Evolutionary conservation across 2,888 invertebrate genomes (phyloP).

Genomic region (Barypeithes pellucidus): DNA sequence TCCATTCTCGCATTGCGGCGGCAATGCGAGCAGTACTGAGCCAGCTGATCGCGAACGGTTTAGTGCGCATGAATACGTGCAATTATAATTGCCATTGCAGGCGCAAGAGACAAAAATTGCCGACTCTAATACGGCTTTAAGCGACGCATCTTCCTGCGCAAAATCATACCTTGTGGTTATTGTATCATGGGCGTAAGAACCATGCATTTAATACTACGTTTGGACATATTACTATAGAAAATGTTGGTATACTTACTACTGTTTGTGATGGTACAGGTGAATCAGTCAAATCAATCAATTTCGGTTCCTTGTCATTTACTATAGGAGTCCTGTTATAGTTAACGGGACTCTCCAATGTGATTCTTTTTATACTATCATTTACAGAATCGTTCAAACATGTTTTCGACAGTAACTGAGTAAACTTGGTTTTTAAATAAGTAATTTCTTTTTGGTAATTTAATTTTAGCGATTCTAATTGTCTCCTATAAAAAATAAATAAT

Average conservation of each 20-base stretch:
- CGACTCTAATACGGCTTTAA: too few species aligned
- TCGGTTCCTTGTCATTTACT: slow-evolving; percentile 1
- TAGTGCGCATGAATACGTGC: too few species aligned
- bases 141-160: too few species aligned
- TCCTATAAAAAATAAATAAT: slow-evolving; percentile 47
- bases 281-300: slow-evolving; percentile 27
- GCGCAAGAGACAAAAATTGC: too few species aligned
- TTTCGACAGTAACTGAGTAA: slow-evolving; percentile 57
- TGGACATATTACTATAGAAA: too few species aligned
- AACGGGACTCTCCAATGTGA: slow-evolving; percentile 64
- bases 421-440: slow-evolving; percentile 61
- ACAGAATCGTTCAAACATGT: slow-evolving; percentile 44
- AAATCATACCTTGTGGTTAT: too few species aligned
- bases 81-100: too few species aligned
- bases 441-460: slow-evolving; percentile 60
- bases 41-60: too few species aligned
- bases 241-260: slow-evolving; percentile 61
- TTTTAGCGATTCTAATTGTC: slow-evolving; percentile 57
- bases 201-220: too few species aligned
- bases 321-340: slow-evolving; percentile 52
- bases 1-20: too few species aligned
- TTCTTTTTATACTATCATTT: slow-evolving; percentile 60
- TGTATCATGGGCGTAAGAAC: too few species aligned
- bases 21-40: too few species aligned
- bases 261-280: slow-evolving; percentile 57